A percentile compares a stretch with the other conserved stretches of the same genome.
Conservation (phyloP, 2,888 invertebrate species). For the Drosophila koepferae region DNA sequence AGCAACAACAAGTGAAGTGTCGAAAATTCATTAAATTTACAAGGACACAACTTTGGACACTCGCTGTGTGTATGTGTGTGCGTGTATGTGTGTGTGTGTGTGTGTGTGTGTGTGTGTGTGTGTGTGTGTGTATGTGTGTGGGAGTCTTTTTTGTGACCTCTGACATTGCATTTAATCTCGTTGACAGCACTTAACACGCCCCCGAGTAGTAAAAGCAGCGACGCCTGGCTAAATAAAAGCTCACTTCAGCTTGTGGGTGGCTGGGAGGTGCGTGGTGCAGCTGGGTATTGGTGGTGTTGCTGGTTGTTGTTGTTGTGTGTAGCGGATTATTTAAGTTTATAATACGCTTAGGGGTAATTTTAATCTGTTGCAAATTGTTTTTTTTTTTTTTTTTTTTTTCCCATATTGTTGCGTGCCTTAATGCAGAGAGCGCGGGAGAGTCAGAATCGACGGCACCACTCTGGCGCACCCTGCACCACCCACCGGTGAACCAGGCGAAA, state of each 20-base stretch:
- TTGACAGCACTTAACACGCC: conserved; percentile 81
- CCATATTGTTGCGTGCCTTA: conserved; percentile 38
- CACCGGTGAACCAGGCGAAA: conserved; percentile 15
- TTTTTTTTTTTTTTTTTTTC: conserved; percentile 75
- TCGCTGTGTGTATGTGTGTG: conserved; percentile 20
- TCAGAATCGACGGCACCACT: conserved; percentile 16
- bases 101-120: no score
- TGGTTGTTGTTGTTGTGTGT: conserved; percentile 4
- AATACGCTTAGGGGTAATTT: conserved; percentile 84
- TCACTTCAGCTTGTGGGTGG: conserved; percentile 29
- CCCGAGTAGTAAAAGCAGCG: conserved; percentile 62
- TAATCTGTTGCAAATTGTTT: conserved; percentile 85
- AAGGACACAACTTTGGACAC: conserved; percentile 75
- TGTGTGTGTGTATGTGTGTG: conserved; percentile 17
- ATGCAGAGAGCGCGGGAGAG: background rate
- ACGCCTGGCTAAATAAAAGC: conserved; percentile 48
- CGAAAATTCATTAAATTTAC: conserved; percentile 79
- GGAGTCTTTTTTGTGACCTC: conserved; percentile 66
- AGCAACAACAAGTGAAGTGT: conserved; percentile 49
- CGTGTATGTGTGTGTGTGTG: conserved; percentile 23
- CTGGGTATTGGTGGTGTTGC: background rate
- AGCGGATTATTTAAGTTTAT: conserved; percentile 80
- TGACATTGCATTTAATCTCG: conserved; percentile 82
- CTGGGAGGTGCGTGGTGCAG: background rate
- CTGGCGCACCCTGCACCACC: background rate